Evolutionary conservation across 2,113 vertebrate species (phyloP).

Genomic region (Pyrgilauda ruficollis): DNA sequence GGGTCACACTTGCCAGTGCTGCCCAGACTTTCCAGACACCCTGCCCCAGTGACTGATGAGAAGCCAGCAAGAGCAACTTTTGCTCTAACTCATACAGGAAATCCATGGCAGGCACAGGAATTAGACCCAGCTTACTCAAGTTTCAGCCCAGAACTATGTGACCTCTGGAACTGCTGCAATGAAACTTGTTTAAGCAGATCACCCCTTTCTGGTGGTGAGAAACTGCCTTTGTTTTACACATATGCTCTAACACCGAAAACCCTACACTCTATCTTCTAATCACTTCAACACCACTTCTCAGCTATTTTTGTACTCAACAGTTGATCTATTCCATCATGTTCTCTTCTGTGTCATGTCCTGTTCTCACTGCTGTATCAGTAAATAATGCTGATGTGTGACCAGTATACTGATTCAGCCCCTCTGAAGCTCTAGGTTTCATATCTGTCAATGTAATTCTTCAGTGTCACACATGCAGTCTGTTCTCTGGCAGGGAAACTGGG

Average conservation of each 20-base stretch:
- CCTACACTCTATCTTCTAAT: background rate
- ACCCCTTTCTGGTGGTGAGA: background rate
- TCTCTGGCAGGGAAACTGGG: background rate
- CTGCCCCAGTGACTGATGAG: rapidly evolving
- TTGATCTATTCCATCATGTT: background rate
- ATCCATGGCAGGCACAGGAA: background rate
- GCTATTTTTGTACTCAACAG: background rate
- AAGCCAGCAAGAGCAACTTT: background rate
- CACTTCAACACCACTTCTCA: background rate
- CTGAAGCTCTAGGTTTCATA: background rate
- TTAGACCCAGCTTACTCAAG: background rate
- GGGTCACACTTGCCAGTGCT: background rate
- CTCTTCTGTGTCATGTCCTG: background rate
- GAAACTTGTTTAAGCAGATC: background rate
- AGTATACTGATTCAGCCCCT: background rate
- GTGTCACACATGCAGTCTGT: background rate
- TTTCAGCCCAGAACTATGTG: background rate
- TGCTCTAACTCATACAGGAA: constrained; percentile 5
- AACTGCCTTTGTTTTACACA: background rate
- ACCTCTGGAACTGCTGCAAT: background rate
- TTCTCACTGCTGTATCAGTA: background rate
- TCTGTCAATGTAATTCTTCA: background rate
- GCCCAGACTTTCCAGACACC: background rate
- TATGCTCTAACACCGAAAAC: background rate
- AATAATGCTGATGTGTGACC: background rate